These are phyloP conservation scores for Astreopora myriophthalma DNA, from an alignment of 64 coral and sea anemone species.

Conservation along the genomic window DNA sequence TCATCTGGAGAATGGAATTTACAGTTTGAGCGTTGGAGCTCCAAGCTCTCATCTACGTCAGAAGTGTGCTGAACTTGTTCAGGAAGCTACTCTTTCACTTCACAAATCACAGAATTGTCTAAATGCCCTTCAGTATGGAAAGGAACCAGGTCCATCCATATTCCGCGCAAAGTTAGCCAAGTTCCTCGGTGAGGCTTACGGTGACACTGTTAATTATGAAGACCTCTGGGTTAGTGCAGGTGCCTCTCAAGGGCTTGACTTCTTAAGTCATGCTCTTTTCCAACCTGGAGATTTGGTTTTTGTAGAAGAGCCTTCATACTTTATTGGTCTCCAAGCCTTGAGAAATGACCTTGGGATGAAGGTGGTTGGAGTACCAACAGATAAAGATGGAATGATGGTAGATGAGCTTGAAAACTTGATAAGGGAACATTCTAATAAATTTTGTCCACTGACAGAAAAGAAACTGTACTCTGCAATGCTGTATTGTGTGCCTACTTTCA, in stretches of 20 bases:
- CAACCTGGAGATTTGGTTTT: conserved; percentile 79
- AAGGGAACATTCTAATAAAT: conserved; percentile 39
- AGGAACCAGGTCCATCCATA: conserved; percentile 49
- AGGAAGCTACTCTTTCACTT: conserved; percentile 46
- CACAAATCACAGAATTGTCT: conserved; percentile 40
- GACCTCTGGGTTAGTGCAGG: conserved; percentile 75
- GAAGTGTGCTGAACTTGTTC: conserved; percentile 57
- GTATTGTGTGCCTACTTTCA: conserved; percentile 80
- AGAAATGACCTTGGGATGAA: conserved; percentile 73
- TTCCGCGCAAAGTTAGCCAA: conserved; percentile 66
- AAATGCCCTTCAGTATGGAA: conserved; percentile 77
- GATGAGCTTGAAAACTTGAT: conserved; percentile 78
- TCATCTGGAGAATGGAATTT: conserved; percentile 6
- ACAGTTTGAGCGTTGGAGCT: conserved; percentile 72
- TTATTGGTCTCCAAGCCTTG: conserved; percentile 68
- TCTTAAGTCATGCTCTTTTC: conserved; percentile 51
- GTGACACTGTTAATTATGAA: conserved; percentile 43
- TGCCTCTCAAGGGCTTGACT: conserved; percentile 67
- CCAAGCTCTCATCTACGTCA: conserved; percentile 64
- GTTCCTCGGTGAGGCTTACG: conserved; percentile 73
- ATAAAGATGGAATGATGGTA: conserved; percentile 76
- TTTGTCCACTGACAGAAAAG: conserved; percentile 19
- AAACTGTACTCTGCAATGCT: conserved; percentile 77
- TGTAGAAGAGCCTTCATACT: conserved; percentile 88
- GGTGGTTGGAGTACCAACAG: conserved; percentile 64